Evolutionary conservation across 2,888 invertebrate genomes (phyloP), one percentile per base, ranked within the genome.

Genomic region (Yponomeuta evonymella): DNA sequence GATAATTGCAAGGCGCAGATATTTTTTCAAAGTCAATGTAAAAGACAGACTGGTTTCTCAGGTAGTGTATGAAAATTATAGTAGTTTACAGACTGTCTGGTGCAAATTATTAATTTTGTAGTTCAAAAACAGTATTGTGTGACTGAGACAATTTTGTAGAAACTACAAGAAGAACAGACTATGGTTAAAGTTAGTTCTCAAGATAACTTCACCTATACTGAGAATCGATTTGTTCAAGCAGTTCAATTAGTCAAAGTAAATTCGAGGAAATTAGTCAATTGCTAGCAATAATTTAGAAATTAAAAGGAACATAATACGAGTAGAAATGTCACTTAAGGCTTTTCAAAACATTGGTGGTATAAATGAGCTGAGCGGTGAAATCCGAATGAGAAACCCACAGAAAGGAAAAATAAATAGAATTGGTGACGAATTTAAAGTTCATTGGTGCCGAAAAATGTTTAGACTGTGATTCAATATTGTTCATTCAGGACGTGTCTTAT

Each of bases 391-490:
- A 68, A 9, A 29, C 10, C 48, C 23, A 29, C 9, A 48, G 29
- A 68, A 1, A 29, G 48, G 9, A 68, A 68, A 68, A 29, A 11
- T 51, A 29, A 48, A 15, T 29, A 70, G 23, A 69, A 80, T 79
- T 83, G 86, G 87, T 85, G 89, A 90, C 90, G 90, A 90, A 90
- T 90, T 90, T 90, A 90, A 85, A 86, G 88, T 87, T 90, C 87
- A 90, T 89, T 88, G 91, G 91, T 91, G 91, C 91, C 90, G 91
- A 90, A 90, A 71, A 87, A 88, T 90, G 89, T 5, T 88, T 91
- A 88, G 90, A 90, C 92, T 91, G 92, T 92, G 91, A 92, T 92
- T 87, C 87, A 90, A 90, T 88, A 90, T 88, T 89, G 91, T 92
- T 90, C 90, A 90, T 89, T 86, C 85, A 81, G 90, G 86, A 90